Evolutionary conservation across 2,113 vertebrate species (phyloP), one percentile per base, ranked within the genome.

Genomic region (Buteo buteo): DNA sequence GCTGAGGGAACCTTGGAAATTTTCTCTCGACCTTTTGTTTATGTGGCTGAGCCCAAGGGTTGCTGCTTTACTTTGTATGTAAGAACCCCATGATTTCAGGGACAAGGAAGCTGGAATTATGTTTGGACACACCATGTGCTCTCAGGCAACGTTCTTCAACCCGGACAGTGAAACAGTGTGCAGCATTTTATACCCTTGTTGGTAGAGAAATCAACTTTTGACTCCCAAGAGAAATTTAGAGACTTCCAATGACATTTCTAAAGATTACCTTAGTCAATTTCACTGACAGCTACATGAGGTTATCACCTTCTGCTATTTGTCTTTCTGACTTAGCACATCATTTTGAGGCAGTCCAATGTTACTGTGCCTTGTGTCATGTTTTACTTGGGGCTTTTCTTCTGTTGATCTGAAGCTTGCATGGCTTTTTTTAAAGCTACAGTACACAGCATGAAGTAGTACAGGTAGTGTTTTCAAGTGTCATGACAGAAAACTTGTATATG

Each of bases 161-260:
- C 10, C 1, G 0, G n/a, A 11, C 13, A 20, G 19, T 11, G 22
- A 45, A 83, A 45, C 4, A 19, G 10, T 1, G 2, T 29, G 20
- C n/a, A 38, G 32, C 13, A 12, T 36, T 59, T 94, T 28, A 34
- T 12, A 42, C 8, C 15, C 10, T 45, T n/a, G 19, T 6, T 44
- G 36, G 36, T 6, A 64, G 31, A 65, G 2, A 82, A 71, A 86
- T 25, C 32, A 44, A 3, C 31, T 65, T 67, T 42, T 38, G 20
- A 12, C 20, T 72, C 36, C 54, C 14, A 49, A 22, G 34, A 58
- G 26, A 78, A 77, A 73, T 44, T 10, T 64, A 49, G 24, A 64
- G 14, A 8, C 40, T 83, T 77, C 3, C 1, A 25, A 18, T 49
- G 36, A 24, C 20, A 5, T 17, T 64, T 78, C 36, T 29, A 1